Conservation (phyloP, 2,113 vertebrate genomes). For the Cricetomys ansorgei region DNA sequence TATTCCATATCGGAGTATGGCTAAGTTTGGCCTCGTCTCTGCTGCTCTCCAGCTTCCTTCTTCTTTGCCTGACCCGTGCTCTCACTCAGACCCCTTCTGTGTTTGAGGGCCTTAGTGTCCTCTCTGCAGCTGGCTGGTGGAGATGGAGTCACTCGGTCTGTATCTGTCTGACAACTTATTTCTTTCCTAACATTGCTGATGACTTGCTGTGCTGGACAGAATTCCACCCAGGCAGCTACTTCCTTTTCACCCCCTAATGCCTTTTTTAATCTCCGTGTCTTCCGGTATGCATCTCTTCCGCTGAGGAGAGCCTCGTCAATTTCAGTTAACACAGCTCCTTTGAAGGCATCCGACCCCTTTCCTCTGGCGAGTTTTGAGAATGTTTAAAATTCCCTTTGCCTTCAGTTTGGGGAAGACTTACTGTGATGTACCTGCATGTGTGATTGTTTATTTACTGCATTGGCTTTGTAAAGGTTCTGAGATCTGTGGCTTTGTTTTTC, state of each 20-base stretch:
- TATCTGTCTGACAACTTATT: background rate
- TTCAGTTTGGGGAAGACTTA: background rate
- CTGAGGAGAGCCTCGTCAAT: background rate
- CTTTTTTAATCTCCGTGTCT: background rate
- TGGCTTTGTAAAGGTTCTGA: background rate
- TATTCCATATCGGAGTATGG: fast-evolving
- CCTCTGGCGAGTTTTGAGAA: background rate
- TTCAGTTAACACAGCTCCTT: background rate
- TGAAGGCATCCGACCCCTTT: background rate
- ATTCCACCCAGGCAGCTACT: background rate
- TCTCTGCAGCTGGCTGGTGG: background rate
- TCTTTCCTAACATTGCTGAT: background rate
- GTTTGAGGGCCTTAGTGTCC: fast-evolving
- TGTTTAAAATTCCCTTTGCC: background rate
- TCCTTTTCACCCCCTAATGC: fast-evolving
- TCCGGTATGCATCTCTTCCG: background rate
- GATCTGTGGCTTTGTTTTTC: background rate
- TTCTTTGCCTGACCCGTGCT: background rate
- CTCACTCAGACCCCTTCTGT: background rate
- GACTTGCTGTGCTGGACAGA: background rate
- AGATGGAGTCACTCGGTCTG: fast-evolving
- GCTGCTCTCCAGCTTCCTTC: fast-evolving
- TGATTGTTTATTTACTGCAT: background rate
- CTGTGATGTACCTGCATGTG: fast-evolving
- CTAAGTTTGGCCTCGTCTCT: background rate